Base-by-base conservation (phyloP, 2,888 invertebrate genomes). In the Agrotis clavis region DNA sequence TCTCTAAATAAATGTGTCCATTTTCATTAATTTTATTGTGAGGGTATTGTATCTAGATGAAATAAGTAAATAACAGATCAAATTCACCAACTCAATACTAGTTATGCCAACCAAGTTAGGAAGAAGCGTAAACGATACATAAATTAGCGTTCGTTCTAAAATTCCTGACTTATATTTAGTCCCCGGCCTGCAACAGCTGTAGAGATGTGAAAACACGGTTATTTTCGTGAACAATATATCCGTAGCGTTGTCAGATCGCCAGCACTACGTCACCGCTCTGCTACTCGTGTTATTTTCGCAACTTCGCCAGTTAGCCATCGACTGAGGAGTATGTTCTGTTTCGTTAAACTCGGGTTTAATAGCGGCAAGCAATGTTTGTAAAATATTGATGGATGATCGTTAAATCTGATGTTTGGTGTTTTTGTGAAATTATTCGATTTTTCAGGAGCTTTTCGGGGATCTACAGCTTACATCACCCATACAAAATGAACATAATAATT, bases 191-290 rank as follows among this genome's bases (percentile, higher is more conserved):
- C 82, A 87, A 87, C 90, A 91, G 89, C 91, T 90, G 91, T 89
- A 89, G 76, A 78, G 86, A 88, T 86, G 82, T 86, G 86, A 87
- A 88, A 89, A 88, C 85, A 85, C 76, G 87, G 90, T 93, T 93
- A 94, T 94, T 94, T 94, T 89, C 82, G 92, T 89, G 89, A 90
- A 87, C 83, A 92, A 91, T 90, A 92, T 92, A 89, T 91, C 88
- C 88, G 91, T 84, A 88, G 88, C 85, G 84, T 92, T 93, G 94
- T 90, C 92, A 92, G 90, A 81, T 70, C 71, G 94, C 95, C 95
- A 94, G 92, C 86, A 92, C 90, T 89, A 91, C 86, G 84, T 79
- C 84, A 88, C 86, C 30, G 65, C 62, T 57, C 54, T 90, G 89
- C 91, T 91, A 90, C 73, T 63, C 30, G 71, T 84, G 91, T 88